Conservation (phyloP, 2,113 vertebrate species). For the Microtus oregoni region DNA sequence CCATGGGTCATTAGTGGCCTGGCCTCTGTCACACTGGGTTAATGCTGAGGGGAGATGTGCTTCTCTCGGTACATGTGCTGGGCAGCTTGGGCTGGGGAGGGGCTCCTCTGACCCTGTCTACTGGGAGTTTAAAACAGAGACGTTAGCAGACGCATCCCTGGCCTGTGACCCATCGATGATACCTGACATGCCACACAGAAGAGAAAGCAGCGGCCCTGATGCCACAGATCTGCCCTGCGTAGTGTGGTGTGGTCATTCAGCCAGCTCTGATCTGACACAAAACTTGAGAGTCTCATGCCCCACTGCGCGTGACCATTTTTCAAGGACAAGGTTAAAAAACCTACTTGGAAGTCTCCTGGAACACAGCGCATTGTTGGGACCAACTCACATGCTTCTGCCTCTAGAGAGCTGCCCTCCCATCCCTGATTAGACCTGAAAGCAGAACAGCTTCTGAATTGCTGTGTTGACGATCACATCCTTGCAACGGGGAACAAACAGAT, state of each 20-base stretch:
- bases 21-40: background rate
- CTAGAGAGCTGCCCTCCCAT: background rate
- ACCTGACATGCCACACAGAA: no score
- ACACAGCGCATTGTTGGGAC: background rate
- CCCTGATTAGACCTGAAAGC: no score
- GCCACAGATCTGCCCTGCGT: background rate
- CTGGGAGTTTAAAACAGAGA: background rate
- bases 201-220: no score
- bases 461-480: background rate
- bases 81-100: background rate
- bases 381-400: background rate
- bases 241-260: background rate
- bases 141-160: background rate
- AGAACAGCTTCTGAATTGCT: background rate
- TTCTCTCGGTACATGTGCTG: accelerated
- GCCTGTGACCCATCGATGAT: background rate
- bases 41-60: background rate
- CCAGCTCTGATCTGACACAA: background rate
- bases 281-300: background rate
- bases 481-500: background rate
- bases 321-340: background rate
- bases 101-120: background rate
- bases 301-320: background rate
- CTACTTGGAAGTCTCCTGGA: background rate
- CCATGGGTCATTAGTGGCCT: background rate